Evolutionary conservation across 2,797 vertebrate species (phyloP).

Genomic region (Pipistrellus pipistrellus): DNA sequence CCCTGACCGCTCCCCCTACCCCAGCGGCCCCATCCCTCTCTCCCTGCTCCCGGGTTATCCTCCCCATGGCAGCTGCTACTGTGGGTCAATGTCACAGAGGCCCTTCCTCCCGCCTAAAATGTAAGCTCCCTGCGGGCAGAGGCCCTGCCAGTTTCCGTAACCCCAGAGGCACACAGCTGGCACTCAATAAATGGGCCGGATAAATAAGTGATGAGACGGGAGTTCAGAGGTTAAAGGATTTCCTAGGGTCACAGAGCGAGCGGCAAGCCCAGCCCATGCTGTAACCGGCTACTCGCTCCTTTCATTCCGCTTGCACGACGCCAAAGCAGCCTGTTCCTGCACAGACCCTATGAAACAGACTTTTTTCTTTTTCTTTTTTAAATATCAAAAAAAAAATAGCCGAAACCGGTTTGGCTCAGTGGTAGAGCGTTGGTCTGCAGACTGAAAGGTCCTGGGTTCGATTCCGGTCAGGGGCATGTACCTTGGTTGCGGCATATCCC

Average conservation of each 20-base stretch:
- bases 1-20: not conserved
- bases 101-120: not conserved
- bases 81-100: not conserved
- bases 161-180: not conserved
- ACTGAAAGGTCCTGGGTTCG: too few species aligned
- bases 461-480: too few species aligned
- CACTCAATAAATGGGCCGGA: not conserved
- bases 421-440: too few species aligned
- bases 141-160: not conserved
- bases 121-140: constrained; percentile 1
- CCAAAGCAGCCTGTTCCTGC: constrained; percentile 22
- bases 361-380: not conserved
- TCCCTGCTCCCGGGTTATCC: not conserved
- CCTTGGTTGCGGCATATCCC: too few species aligned
- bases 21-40: not conserved
- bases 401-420: too few species aligned
- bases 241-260: constrained; percentile 64
- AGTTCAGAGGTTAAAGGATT: constrained; percentile 57
- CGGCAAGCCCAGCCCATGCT: not conserved
- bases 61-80: not conserved
- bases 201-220: not conserved
- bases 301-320: not conserved
- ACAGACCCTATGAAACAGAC: constrained; percentile 53
- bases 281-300: not conserved
- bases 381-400: constrained; percentile 62